These are phyloP conservation scores for Archivesica marissinica DNA, from an alignment of 1,140 invertebrate species.

Conservation along the genomic window DNA sequence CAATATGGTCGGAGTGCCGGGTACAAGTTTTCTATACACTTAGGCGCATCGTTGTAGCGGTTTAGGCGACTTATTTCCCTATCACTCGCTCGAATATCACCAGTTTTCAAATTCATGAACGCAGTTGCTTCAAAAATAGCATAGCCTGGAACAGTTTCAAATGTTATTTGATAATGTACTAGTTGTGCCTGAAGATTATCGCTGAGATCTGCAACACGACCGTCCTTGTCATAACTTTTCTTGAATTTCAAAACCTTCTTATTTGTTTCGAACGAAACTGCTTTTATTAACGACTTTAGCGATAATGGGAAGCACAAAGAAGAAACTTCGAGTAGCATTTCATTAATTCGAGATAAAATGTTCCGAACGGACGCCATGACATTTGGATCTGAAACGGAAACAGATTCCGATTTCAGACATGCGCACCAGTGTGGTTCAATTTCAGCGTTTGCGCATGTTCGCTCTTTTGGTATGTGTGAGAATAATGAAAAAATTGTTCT, in stretches of 20 bases:
- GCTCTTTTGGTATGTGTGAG: conserved; percentile 85
- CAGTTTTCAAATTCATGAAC: conserved; percentile 86
- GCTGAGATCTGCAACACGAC: conserved; percentile 89
- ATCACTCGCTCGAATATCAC: conserved; percentile 88
- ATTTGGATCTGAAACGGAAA: conserved; percentile 12
- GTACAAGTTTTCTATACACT: conserved; percentile 87
- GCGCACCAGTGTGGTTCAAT: conserved; percentile 98
- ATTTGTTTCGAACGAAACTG: conserved; percentile 88
- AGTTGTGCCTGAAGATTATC: conserved; percentile 82
- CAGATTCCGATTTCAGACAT: conserved; percentile 91
- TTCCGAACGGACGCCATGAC: conserved; percentile 82
- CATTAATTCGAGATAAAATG: conserved; percentile 88
- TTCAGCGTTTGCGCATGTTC: conserved; percentile 93
- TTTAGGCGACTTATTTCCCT: conserved; percentile 94
- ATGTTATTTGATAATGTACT: conserved; percentile 85
- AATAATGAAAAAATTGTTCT: conserved; percentile 88
- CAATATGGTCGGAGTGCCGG: conserved; percentile 79
- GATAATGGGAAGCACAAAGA: conserved; percentile 43
- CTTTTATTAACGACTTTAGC: conserved; percentile 78
- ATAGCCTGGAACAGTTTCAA: conserved; percentile 90
- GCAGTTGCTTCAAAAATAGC: conserved; percentile 91
- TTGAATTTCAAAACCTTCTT: conserved; percentile 90
- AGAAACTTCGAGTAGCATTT: conserved; percentile 88
- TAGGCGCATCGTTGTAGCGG: conserved; percentile 91
- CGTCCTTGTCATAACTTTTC: conserved; percentile 92